These are phyloP conservation scores for Numenius phaeopus DNA, from an alignment of 2,797 vertebrate species.

Conservation along the genomic window DNA sequence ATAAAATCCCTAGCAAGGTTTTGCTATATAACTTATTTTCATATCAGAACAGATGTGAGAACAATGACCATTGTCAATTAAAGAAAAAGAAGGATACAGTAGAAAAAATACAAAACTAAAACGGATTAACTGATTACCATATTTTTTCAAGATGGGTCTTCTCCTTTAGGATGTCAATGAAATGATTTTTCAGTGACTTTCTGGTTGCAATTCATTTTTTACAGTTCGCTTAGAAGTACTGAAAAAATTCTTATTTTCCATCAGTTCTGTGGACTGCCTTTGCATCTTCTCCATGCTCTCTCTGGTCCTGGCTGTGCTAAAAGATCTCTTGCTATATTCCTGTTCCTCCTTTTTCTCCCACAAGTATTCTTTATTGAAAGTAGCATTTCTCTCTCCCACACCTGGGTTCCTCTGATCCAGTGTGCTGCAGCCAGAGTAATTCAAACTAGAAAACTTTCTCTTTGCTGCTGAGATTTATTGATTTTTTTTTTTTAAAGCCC, in stretches of 20 bases:
- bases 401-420: not conserved
- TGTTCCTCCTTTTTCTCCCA: not conserved
- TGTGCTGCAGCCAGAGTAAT: not conserved
- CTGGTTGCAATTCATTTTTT: not conserved
- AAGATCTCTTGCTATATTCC: not conserved
- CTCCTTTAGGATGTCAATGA: not conserved
- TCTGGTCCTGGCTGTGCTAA: not conserved
- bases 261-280: not conserved
- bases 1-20: not conserved
- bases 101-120: not conserved
- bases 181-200: not conserved
- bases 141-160: not conserved
- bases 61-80: not conserved
- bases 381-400: not conserved
- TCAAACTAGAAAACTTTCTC: not conserved
- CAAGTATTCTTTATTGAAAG: not conserved
- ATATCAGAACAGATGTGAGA: not conserved
- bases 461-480: not conserved
- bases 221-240: not conserved
- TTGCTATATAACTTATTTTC: not conserved
- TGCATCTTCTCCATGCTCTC: not conserved
- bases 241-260: not conserved
- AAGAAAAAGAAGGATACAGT: rapidly evolving
- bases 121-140: not conserved
- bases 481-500: not conserved